Percentiles rank a stretch among this genome's conserved stretches.
These are phyloP conservation scores for Phortica variegata DNA, from an alignment of 1,140 invertebrate genomes.

Conservation along the genomic window DNA sequence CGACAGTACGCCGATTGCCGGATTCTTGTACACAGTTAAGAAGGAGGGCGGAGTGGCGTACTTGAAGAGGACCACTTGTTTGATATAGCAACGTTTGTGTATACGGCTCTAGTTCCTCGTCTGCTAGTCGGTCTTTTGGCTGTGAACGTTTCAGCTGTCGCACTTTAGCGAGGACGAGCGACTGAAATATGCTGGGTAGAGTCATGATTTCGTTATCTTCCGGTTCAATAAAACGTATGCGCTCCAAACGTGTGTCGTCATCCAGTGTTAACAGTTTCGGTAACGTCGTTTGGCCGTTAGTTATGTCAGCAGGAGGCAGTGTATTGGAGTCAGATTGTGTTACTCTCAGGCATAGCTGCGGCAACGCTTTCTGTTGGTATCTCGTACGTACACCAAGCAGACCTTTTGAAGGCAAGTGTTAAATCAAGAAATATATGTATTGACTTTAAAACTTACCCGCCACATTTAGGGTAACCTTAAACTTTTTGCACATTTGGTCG, in stretches of 20 bases:
- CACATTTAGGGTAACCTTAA: slow-evolving; percentile 66
- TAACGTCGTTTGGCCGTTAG: slow-evolving; percentile 58
- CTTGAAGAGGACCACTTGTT: slow-evolving; percentile 71
- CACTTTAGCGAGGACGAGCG: slow-evolving; percentile 72
- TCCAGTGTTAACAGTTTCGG: slow-evolving; percentile 70
- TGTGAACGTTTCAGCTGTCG: slow-evolving; percentile 71
- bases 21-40: slow-evolving; percentile 77
- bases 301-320: slow-evolving; percentile 57
- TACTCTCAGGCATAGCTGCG: slow-evolving; percentile 73
- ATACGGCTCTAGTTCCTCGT: slow-evolving; percentile 80
- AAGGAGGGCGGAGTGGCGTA: slow-evolving; percentile 69
- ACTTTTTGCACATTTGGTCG: slow-evolving; percentile 62
- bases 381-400: slow-evolving; percentile 85
- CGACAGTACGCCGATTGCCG: slow-evolving; percentile 74
- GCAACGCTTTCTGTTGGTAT: slow-evolving; percentile 77
- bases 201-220: slow-evolving; percentile 60
- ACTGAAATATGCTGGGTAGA: slow-evolving; percentile 75
- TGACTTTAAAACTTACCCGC: slow-evolving; percentile 18
- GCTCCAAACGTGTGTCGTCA: slow-evolving; percentile 82
- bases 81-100: slow-evolving; percentile 67
- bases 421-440: slow-evolving; percentile 8
- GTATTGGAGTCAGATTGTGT: slow-evolving; percentile 39
- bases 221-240: slow-evolving; percentile 70
- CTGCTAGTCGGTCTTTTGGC: slow-evolving; percentile 73
- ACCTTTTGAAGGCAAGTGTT: too few species aligned